Evolutionary conservation across 2,888 invertebrate genomes (phyloP).

Genomic region (Blera fallax): DNA sequence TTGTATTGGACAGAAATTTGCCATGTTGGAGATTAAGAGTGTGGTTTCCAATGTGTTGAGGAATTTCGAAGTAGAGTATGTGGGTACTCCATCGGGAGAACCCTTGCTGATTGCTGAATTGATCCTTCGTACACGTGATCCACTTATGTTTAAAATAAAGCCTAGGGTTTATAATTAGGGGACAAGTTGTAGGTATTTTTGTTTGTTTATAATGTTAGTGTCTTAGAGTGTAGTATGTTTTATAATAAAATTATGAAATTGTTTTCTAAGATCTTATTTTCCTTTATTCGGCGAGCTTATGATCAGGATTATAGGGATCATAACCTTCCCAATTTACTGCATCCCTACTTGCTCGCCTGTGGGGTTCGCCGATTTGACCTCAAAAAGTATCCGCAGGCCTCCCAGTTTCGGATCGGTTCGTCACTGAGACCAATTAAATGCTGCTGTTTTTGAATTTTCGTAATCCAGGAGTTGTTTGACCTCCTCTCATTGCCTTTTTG

Average conservation of each 20-base stretch:
- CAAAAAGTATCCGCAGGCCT: too few relatives aligned
- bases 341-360: too few relatives aligned
- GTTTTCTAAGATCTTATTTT: background rate
- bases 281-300: too few relatives aligned
- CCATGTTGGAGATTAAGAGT: constrained; percentile 80
- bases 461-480: too few relatives aligned
- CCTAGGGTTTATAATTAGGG: constrained; percentile 74
- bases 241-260: background rate
- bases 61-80: constrained; percentile 78
- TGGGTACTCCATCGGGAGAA: constrained; percentile 74
- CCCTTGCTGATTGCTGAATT: constrained; percentile 79
- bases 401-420: too few relatives aligned
- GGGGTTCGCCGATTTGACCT: too few relatives aligned
- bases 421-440: too few relatives aligned
- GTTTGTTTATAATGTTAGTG: background rate
- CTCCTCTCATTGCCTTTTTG: too few relatives aligned
- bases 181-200: background rate
- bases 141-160: constrained; percentile 78
- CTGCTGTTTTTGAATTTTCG: too few relatives aligned
- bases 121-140: constrained; percentile 80
- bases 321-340: too few relatives aligned
- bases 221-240: background rate
- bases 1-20: constrained; percentile 81
- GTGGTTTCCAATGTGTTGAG: constrained; percentile 79
- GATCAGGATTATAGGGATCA: too few relatives aligned